phyloP scores from a whole-genome alignment of 53 echinoderm and acorn worm species.

The Hippasteria phrygiana region DNA sequence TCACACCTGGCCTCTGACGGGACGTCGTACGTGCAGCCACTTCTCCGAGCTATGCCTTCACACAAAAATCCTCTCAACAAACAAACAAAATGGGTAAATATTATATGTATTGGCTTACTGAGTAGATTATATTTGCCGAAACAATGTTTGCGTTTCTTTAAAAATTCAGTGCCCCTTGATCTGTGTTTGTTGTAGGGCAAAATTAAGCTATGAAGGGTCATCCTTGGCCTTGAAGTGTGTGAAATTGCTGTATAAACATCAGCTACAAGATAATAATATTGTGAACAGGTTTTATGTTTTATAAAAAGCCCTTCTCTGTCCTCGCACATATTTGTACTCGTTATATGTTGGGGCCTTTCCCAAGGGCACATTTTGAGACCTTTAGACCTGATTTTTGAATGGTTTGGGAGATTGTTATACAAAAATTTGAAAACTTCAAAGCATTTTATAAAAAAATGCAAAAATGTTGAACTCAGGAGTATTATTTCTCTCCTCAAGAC shows the following conservation, averaged over 20 bases:
- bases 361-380: too few relatives aligned
- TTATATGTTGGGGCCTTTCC: too few relatives aligned
- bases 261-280: not conserved
- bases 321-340: too few relatives aligned
- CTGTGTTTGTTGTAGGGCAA: constrained; percentile 6
- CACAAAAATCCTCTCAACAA: too few relatives aligned
- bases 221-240: not conserved
- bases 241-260: not conserved
- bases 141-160: not conserved
- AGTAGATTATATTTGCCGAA: constrained; percentile 1
- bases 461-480: too few relatives aligned
- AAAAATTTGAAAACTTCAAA: too few relatives aligned
- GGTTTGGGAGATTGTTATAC: too few relatives aligned
- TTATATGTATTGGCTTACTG: not conserved
- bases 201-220: not conserved
- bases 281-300: not conserved
- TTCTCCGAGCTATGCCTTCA: not conserved
- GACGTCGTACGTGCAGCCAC: not conserved
- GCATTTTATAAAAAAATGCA: too few relatives aligned
- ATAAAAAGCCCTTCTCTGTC: too few relatives aligned
- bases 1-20: not conserved
- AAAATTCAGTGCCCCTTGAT: not conserved
- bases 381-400: too few relatives aligned
- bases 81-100: not conserved
- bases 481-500: too few relatives aligned